A percentile compares a stretch with the other conserved stretches of the same genome.
Conservation (phyloP, 2,113 vertebrate genomes). For the Crotalus tigris region DNA sequence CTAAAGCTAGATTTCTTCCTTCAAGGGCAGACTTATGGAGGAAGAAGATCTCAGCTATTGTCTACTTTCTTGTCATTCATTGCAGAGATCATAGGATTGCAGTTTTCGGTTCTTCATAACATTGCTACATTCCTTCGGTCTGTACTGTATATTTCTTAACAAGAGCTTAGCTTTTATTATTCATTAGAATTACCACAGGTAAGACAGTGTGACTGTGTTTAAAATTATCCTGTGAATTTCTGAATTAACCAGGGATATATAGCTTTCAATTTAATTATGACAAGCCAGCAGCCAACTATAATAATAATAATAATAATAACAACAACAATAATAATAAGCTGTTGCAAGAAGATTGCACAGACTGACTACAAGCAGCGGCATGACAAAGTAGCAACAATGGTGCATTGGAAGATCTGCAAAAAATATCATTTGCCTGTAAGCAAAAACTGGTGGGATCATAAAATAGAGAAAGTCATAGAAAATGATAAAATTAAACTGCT, state of each 20-base stretch:
- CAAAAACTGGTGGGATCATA: too few species aligned
- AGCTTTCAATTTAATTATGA: not conserved
- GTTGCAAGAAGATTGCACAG: too few species aligned
- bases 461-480: too few species aligned
- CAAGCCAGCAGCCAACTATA: not conserved
- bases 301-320: too few species aligned
- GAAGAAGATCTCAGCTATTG: not conserved
- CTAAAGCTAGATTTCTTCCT: not conserved
- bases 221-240: not conserved
- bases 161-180: not conserved
- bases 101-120: not conserved
- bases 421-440: too few species aligned
- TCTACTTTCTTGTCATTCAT: not conserved
- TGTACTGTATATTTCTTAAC: not conserved
- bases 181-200: not conserved
- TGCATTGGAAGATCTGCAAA: too few species aligned
- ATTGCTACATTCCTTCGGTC: not conserved
- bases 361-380: too few species aligned
- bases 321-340: too few species aligned
- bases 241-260: not conserved
- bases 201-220: not conserved
- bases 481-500: too few species aligned
- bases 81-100: not conserved
- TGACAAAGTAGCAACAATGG: too few species aligned
- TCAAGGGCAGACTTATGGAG: too few species aligned